Percentiles rank a stretch among this genome's conserved stretches.
phyloP scores from a whole-genome alignment of 2,888 invertebrate species.

The Zygothrica quintamaculata region DNA sequence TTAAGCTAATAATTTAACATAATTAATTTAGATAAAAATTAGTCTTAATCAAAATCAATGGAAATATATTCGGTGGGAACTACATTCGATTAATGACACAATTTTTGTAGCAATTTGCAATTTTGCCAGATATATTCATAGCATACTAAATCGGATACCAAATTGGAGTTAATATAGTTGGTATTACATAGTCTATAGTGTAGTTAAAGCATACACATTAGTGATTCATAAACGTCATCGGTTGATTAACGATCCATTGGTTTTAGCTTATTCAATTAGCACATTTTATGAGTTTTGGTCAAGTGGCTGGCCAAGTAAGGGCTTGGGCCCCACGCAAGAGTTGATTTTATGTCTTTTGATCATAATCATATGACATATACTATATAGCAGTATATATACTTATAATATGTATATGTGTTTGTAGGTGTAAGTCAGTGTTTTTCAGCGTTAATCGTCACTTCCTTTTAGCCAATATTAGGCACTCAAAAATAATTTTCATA shows the following conservation, averaged over 20 bases:
- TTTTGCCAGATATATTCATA: no score
- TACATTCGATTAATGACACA: no score
- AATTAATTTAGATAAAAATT: constrained; percentile 64
- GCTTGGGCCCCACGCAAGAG: constrained; percentile 48
- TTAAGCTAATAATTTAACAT: constrained; percentile 68
- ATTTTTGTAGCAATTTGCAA: no score
- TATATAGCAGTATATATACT: constrained; percentile 30
- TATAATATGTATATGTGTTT: constrained; percentile 36
- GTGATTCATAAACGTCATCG: constrained; percentile 56
- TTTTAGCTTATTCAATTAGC: constrained; percentile 78
- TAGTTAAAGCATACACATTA: constrained; percentile 35
- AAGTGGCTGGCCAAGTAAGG: constrained; percentile 58
- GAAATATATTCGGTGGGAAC: constrained; percentile 35
- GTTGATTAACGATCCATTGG: constrained; percentile 65
- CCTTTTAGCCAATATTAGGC: constrained; percentile 53
- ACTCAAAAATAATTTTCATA: constrained; percentile 35
- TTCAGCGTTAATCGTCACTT: constrained; percentile 58
- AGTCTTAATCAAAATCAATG: constrained; percentile 32
- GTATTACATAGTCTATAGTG: neutral
- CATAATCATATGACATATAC: constrained; percentile 55
- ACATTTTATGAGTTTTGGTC: constrained; percentile 75
- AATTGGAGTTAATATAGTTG: no score
- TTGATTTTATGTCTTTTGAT: constrained; percentile 67
- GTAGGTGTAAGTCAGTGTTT: constrained; percentile 41
- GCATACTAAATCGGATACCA: no score